Base-by-base conservation (phyloP, 2,888 invertebrate species). In the Monochamus alternatus region DNA sequence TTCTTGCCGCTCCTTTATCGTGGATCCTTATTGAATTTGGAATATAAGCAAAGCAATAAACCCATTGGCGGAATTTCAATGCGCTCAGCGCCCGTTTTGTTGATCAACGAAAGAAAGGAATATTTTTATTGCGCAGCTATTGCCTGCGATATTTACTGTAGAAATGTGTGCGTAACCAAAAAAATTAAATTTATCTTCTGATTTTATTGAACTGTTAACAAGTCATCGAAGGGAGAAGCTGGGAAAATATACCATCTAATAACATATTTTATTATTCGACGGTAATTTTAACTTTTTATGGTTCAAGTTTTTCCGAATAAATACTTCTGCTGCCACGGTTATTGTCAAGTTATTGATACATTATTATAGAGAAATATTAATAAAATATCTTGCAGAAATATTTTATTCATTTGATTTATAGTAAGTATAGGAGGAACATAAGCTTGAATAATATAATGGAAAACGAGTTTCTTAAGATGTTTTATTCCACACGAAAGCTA, bases 31-130 rank as follows among this genome's bases (percentile, higher is more conserved):
- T 87, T 87, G 87, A 87, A 87, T 87, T 87, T 85, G 83, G 86
- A 87, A 86, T 86, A 87, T 87, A 87, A 87, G 87, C 87, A 86
- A 87, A 86, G 87, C 87, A 87, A 87, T 87, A 87, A 87, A 87
- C 87, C 87, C 86, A 87, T 87, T 86, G 86, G 82, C 85, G 82
- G 87, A 86, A 87, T 87, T 84, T 85, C 87, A 86, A 87, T 86
- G 85, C 84, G 83, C 78, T 80, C 83, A 82, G 59, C 75, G 65
- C 74, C 79, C 77, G 79, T 81, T 86, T 84, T 85, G 85, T 86
- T 87, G 86, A 85, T 86, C 86, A 85, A 82, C 81, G 80, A 78
- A 79, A 78, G 80, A 78, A 80, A 80, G 69, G 55, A 77, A 77
- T 77, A 84, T 82, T 82, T 84, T 84, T 84, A 84, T 83, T 84